Percentiles rank a stretch among this genome's conserved stretches.
Evolutionary conservation across 2,113 vertebrate genomes (phyloP).

Genomic region (Abramis brama): DNA sequence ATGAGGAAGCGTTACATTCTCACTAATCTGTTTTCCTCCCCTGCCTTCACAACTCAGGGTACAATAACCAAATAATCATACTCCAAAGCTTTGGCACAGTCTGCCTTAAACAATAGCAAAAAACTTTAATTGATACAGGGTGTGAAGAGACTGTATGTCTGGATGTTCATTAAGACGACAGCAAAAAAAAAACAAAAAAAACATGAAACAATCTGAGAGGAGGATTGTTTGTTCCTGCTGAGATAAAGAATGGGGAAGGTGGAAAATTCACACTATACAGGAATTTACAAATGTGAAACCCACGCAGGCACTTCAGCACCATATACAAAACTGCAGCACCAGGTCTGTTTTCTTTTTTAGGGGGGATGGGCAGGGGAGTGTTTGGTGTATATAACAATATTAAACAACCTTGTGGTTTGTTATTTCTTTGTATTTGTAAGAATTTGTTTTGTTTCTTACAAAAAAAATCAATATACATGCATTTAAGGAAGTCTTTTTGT

Average conservation of each 20-base stretch:
- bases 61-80: background rate
- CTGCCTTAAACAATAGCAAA: slow-evolving; percentile 25
- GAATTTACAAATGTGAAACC: slow-evolving; percentile 23
- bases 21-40: background rate
- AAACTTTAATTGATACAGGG: slow-evolving; percentile 40
- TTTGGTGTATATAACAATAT: background rate
- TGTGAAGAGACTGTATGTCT: slow-evolving; percentile 9
- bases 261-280: background rate
- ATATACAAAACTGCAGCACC: background rate
- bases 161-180: slow-evolving; percentile 32
- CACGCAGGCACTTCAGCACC: background rate
- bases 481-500: no score
- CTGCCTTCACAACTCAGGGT: background rate
- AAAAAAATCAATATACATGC: no score
- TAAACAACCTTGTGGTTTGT: no score
- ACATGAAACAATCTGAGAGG: background rate
- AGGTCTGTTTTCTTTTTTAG: background rate
- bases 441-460: no score
- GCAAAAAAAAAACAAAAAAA: slow-evolving; percentile 11
- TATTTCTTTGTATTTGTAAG: no score
- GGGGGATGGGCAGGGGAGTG: background rate
- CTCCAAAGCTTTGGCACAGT: slow-evolving; percentile 19
- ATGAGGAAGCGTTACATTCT: slow-evolving; percentile 19
- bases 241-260: background rate
- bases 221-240: slow-evolving; percentile 14